A percentile compares a stretch with the other conserved stretches of the same genome.
Evolutionary conservation across 2,797 vertebrate species (phyloP).

Genomic region (Amphiprion clarkii): DNA sequence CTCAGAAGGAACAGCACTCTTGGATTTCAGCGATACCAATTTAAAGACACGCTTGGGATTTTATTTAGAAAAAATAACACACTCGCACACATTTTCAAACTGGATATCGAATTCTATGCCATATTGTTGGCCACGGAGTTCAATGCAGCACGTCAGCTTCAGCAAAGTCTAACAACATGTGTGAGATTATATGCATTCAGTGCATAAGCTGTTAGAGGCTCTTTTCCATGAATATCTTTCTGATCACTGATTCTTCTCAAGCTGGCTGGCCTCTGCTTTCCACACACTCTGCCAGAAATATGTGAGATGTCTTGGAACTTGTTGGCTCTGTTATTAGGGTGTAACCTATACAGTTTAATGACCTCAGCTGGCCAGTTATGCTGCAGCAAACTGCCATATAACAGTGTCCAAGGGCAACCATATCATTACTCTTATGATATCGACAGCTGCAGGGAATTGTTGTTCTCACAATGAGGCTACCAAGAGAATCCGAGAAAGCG

Average conservation of each 20-base stretch:
- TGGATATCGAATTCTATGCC: conserved; percentile 30
- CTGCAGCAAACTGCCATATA: conserved; percentile 63
- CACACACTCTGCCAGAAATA: conserved; percentile 64
- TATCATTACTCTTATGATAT: conserved; percentile 62
- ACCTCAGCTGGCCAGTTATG: conserved; percentile 70
- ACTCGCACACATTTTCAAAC: no score
- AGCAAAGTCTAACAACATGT: conserved; percentile 45
- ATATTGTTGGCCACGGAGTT: conserved; percentile 25
- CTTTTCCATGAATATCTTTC: conserved; percentile 63
- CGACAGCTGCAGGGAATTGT: conserved; percentile 59
- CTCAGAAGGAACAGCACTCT: conserved; percentile 17
- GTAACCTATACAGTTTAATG: conserved; percentile 72
- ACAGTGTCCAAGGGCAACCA: conserved; percentile 63
- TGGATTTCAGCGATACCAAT: conserved; percentile 13
- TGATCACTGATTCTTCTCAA: conserved; percentile 55
- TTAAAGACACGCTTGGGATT: conserved; percentile 43
- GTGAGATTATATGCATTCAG: conserved; percentile 51
- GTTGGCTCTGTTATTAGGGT: conserved; percentile 62
- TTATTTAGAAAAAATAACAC: neutral
- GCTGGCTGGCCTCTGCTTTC: conserved; percentile 51
- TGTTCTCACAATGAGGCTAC: conserved; percentile 36
- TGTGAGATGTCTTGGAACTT: conserved; percentile 60
- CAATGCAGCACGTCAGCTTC: conserved; percentile 38
- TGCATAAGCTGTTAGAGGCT: conserved; percentile 47
- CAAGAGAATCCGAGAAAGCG: conserved; percentile 32